Evolutionary conservation across 2,888 invertebrate species (phyloP).

Genomic region (Xestia rhomboidea): DNA sequence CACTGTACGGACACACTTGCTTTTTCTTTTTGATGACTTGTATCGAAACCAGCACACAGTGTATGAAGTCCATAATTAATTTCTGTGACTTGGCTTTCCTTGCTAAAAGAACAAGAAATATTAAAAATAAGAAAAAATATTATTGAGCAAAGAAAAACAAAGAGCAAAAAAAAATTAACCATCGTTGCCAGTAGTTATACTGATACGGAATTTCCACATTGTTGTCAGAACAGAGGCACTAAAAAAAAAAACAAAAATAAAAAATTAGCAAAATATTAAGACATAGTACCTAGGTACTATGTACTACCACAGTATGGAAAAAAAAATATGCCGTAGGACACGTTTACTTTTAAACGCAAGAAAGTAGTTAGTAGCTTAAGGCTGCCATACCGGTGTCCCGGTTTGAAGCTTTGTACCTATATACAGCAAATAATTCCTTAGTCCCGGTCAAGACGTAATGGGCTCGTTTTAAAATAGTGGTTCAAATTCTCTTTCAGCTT

Average conservation of each 20-base stretch:
- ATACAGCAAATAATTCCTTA: neutral
- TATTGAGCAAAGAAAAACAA: conserved; percentile 18
- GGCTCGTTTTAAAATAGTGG: neutral
- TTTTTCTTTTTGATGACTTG: conserved; percentile 3
- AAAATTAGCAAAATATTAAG: conserved; percentile 7
- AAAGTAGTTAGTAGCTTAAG: neutral
- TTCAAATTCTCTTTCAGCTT: neutral
- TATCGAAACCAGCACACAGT: conserved; percentile 32
- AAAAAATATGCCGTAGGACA: neutral
- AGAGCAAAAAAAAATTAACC: conserved; percentile 58
- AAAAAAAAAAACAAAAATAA: conserved; percentile 58
- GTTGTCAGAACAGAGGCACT: conserved; percentile 44
- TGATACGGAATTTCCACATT: conserved; percentile 47
- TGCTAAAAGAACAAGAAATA: conserved; percentile 57
- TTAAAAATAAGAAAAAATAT: conserved; percentile 8
- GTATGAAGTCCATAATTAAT: conserved; percentile 54
- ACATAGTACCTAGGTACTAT: too few relatives aligned
- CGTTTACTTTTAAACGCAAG: neutral
- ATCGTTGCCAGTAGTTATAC: conserved; percentile 62
- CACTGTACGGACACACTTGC: conserved; percentile 36
- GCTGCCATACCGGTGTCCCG: neutral
- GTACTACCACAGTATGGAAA: too few relatives aligned
- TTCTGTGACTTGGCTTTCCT: conserved; percentile 59
- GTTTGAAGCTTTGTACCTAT: neutral
- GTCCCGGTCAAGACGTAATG: neutral